Conservation (phyloP, 64 coral and sea anemone genomes). For the Stichodactyla mertensii region DNA sequence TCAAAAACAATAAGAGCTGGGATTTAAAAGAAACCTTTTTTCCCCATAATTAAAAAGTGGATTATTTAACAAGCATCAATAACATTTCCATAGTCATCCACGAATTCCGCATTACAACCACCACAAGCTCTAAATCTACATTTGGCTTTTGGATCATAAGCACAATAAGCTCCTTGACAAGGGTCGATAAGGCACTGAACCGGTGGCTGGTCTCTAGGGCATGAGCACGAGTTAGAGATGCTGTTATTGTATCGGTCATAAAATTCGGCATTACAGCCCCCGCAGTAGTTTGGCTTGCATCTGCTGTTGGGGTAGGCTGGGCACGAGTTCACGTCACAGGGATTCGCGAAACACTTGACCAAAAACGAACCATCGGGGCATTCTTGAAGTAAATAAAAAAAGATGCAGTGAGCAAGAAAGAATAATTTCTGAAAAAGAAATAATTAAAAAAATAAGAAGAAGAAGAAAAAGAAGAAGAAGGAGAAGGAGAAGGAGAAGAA, state of each 20-base stretch:
- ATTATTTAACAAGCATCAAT: neutral
- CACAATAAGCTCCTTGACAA: neutral
- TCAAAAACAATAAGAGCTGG: neutral
- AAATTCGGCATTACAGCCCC: neutral
- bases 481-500: too few species aligned
- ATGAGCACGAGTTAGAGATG: neutral
- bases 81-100: neutral
- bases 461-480: too few species aligned
- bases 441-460: too few species aligned
- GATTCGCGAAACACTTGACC: neutral
- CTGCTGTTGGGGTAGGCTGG: neutral
- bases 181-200: neutral
- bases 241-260: neutral
- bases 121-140: neutral
- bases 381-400: neutral
- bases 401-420: neutral
- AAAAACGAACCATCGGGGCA: neutral
- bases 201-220: neutral
- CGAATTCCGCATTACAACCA: neutral
- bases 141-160: neutral
- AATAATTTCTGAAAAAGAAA: neutral
- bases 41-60: too few species aligned
- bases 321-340: neutral
- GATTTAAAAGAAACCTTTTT: neutral
- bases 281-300: neutral